Evolutionary conservation across 2,797 vertebrate species (phyloP).

Genomic region (Spinus olivaceus): DNA sequence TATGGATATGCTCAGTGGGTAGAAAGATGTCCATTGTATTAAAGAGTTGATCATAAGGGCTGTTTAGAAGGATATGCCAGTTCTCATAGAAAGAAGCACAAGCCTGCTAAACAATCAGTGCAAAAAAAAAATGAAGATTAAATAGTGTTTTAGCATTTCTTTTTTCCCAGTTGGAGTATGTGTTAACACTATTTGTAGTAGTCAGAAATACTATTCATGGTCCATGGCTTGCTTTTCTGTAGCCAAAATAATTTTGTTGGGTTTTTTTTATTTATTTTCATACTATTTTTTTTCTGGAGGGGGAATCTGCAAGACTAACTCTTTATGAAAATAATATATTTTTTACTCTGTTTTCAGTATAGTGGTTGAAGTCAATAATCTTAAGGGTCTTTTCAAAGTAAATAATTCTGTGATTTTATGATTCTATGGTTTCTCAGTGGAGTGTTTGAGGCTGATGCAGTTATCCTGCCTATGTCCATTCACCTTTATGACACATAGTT

Average conservation of each 20-base stretch:
- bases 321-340: background rate
- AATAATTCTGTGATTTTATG: background rate
- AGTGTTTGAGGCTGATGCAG: background rate
- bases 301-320: background rate
- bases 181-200: background rate
- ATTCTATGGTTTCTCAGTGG: background rate
- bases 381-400: background rate
- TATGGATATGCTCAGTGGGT: conserved; percentile 20
- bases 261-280: background rate
- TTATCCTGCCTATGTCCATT: background rate
- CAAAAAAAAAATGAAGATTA: background rate
- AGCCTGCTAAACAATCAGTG: background rate
- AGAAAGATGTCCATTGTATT: background rate
- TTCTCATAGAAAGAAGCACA: background rate
- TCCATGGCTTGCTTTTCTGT: background rate
- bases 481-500: background rate
- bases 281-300: background rate
- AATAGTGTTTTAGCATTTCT: background rate
- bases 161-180: background rate
- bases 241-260: background rate
- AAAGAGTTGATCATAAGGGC: background rate
- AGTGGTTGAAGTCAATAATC: background rate
- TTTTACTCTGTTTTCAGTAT: background rate
- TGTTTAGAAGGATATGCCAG: background rate
- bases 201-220: background rate